phyloP scores from a whole-genome alignment of 1,140 invertebrate genomes.

The Elymnias hypermnestra region DNA sequence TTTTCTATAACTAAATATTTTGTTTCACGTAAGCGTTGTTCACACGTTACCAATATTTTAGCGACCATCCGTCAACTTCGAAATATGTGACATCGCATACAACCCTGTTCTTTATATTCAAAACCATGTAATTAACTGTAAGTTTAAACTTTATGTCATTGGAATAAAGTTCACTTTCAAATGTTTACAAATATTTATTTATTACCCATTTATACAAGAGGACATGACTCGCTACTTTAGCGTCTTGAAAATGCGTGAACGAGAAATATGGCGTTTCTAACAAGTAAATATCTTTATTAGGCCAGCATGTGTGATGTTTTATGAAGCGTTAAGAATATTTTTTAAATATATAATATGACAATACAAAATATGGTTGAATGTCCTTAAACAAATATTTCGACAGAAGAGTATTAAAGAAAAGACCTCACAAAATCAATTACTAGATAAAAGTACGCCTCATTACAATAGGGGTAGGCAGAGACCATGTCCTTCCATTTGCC shows the following conservation, averaged over 20 bases:
- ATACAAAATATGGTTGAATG: no score
- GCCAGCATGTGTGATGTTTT: neutral
- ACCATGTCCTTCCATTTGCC: no score
- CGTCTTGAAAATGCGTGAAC: conserved; percentile 1
- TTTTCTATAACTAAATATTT: neutral
- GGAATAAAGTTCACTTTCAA: neutral
- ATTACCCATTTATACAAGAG: neutral
- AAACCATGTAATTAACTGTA: neutral
- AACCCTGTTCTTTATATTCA: conserved; percentile 10
- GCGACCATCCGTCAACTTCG: conserved; percentile 19
- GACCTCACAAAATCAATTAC: no score
- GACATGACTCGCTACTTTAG: conserved; percentile 14
- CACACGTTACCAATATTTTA: conserved; percentile 23
- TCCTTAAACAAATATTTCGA: no score
- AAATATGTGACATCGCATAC: conserved; percentile 17
- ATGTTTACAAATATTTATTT: neutral
- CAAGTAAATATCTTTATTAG: conserved; percentile 1
- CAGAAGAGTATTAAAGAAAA: no score
- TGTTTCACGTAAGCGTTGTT: conserved; percentile 7
- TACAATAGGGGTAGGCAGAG: no score
- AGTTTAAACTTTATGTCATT: neutral
- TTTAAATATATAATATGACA: no score
- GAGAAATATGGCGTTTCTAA: neutral
- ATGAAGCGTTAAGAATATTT: neutral
- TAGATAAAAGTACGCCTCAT: no score